Evolutionary conservation across 2,888 invertebrate species (phyloP), one percentile per base, ranked within the genome.

Genomic region (Danaus chrysippus): DNA sequence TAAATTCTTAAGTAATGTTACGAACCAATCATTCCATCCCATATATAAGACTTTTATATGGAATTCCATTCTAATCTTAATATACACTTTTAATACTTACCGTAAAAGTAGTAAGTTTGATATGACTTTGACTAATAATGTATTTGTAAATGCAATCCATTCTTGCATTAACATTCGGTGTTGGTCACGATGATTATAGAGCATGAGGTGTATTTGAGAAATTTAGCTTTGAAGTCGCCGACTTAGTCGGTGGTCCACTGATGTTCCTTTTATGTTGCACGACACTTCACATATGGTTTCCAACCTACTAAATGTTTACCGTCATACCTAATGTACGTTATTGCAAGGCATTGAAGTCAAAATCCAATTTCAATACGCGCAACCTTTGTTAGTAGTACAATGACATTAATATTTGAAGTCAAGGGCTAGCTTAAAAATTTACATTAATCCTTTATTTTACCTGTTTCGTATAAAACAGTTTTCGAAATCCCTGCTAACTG

Each of bases 231-330:
- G 89, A 90, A 76, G 86, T 86, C 68, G 70, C 84, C 82, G 83
- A 72, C 85, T 75, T 75, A 75, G 81, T 79, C 84, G 89, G 88
- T 90, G 89, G 89, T 88, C 90, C 73, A 71, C 75, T 76, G 78
- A 76, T 77, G 49, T 79, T 75, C 78, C 79, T 85, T 86, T 86
- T 86, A 82, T 80, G 74, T 74, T 69, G 66, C 46, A 68, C 74
- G 74, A 70, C 73, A 69, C 78, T 76, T 75, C 76, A 76, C 78
- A 77, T 80, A 78, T 76, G 78, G 83, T 80, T 87, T 87, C 87
- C 87, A 82, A 80, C 79, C 79, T 74, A 78, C 81, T 78, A 76
- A 75, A 57, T 57, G 23, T 55, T 17, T 49, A 49, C 49, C 49
- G 49, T 49, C 75, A 75, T 77, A 76, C 76, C 78, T 82, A 86